phyloP scores from a whole-genome alignment of 1,140 invertebrate species.

The Drosophila watanabei region DNA sequence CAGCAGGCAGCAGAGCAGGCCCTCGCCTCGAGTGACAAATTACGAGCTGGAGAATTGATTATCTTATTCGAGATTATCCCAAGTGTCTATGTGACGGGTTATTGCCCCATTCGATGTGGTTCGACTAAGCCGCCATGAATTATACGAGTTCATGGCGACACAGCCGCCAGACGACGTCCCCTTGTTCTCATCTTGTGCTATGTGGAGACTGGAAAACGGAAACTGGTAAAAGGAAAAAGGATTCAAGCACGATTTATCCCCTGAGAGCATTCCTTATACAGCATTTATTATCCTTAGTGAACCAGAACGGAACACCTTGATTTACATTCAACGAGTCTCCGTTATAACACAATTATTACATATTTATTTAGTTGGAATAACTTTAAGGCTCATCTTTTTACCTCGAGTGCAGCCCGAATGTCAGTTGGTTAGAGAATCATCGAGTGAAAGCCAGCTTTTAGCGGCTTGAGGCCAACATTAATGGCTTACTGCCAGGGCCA shows the following conservation, averaged over 20 bases:
- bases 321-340: background rate
- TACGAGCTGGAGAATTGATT: constrained; percentile 58
- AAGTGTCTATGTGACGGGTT: constrained; percentile 48
- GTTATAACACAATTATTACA: background rate
- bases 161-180: background rate
- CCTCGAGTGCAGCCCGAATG: background rate
- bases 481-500: constrained; percentile 55
- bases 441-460: background rate
- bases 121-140: constrained; percentile 48
- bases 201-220: too few relatives aligned
- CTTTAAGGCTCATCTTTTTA: background rate
- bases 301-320: background rate
- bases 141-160: constrained; percentile 44
- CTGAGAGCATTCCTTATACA: background rate
- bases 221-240: background rate
- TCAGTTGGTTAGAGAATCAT: background rate
- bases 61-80: constrained; percentile 55
- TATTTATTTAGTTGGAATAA: background rate
- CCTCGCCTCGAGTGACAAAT: constrained; percentile 44
- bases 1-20: constrained; percentile 20
- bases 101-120: constrained; percentile 53
- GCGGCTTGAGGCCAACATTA: constrained; percentile 31
- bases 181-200: background rate
- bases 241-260: background rate
- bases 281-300: background rate